A percentile compares a stretch with the other conserved stretches of the same genome.
These are phyloP conservation scores for Drosophila trapezifrons DNA, from an alignment of 1,140 invertebrate species.

Conservation along the genomic window DNA sequence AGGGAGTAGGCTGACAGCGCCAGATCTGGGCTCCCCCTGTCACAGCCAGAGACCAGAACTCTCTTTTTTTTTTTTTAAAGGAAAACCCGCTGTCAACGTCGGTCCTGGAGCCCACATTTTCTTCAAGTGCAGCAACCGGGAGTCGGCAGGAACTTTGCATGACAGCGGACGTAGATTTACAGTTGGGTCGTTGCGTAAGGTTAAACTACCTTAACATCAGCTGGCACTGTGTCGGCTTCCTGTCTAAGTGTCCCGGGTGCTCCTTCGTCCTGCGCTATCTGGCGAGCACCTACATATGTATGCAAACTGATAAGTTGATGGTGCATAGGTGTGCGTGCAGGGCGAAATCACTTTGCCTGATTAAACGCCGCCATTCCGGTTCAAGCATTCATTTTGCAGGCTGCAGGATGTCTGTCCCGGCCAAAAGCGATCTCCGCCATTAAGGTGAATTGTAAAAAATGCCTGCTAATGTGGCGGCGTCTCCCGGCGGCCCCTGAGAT, in stretches of 20 bases:
- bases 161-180: constrained; percentile 72
- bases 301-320: constrained; percentile 73
- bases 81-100: neutral
- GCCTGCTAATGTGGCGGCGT: constrained; percentile 71
- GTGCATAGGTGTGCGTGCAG: constrained; percentile 26
- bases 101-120: neutral
- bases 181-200: constrained; percentile 71
- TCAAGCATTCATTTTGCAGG: constrained; percentile 37
- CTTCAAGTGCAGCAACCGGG: constrained; percentile 11
- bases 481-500: constrained; percentile 10
- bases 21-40: neutral
- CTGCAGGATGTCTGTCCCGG: constrained; percentile 30
- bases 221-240: constrained; percentile 64
- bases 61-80: too few species aligned
- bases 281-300: constrained; percentile 26
- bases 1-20: neutral
- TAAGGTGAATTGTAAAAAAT: constrained; percentile 79
- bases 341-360: constrained; percentile 78
- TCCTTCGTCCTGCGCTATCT: constrained; percentile 10
- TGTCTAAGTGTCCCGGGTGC: constrained; percentile 49
- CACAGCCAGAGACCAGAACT: neutral
- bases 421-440: constrained; percentile 59
- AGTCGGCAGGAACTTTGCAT: constrained; percentile 67
- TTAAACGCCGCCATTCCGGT: constrained; percentile 72
- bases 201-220: constrained; percentile 72